A percentile compares a stretch with the other conserved stretches of the same genome.
phyloP scores from a whole-genome alignment of 2,888 invertebrate genomes.

The Trachelus troglodyta region DNA sequence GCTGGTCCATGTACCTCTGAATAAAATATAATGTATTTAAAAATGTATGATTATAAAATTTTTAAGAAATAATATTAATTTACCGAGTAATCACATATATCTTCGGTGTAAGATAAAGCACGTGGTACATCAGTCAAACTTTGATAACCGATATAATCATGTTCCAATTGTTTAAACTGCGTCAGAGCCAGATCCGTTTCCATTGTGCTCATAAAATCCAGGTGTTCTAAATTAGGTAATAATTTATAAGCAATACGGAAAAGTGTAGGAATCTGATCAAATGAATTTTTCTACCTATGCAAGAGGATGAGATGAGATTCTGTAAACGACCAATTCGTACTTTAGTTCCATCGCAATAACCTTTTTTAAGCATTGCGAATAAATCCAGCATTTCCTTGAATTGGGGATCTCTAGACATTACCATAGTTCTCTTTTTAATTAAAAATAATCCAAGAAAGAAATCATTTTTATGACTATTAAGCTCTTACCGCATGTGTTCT shows the following conservation, averaged over 20 bases:
- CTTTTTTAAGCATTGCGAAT: conserved; percentile 96
- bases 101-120: conserved; percentile 80
- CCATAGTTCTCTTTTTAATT: background rate
- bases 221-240: conserved; percentile 76
- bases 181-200: conserved; percentile 80
- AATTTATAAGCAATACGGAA: conserved; percentile 7
- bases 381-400: conserved; percentile 97
- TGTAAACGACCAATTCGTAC: conserved; percentile 93
- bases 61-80: conserved; percentile 32
- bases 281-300: conserved; percentile 76
- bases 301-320: conserved; percentile 97
- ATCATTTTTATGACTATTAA: background rate
- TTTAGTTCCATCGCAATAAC: conserved; percentile 95
- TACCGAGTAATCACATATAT: conserved; percentile 67
- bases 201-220: conserved; percentile 90
- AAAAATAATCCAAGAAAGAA: background rate
- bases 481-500: conserved; percentile 85
- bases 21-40: conserved; percentile 26
- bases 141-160: conserved; percentile 94
- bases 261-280: conserved; percentile 1
- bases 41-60: background rate
- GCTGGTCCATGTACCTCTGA: conserved; percentile 73
- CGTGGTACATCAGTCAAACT: conserved; percentile 95
- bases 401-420: conserved; percentile 80
- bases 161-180: conserved; percentile 89